Percentiles rank a stretch among this genome's conserved stretches.
Conservation (phyloP, 2,888 invertebrate genomes). For the Sphinx pinastri region DNA sequence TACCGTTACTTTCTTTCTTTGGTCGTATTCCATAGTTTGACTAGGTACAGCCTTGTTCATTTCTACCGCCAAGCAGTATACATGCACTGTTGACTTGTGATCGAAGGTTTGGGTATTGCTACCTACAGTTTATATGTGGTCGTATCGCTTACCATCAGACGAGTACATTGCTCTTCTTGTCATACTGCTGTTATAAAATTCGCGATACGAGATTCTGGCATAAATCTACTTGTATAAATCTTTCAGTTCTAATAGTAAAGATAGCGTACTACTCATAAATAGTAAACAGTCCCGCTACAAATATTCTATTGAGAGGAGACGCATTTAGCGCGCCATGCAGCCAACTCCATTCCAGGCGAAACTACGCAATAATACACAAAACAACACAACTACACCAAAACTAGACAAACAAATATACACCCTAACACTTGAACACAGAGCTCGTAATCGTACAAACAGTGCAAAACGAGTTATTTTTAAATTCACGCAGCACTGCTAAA, state of each 20-base stretch:
- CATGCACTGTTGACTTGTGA: too few species aligned
- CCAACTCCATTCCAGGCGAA: slow-evolving; percentile 75
- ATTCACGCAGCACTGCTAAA: slow-evolving; percentile 62
- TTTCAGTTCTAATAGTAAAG: background rate
- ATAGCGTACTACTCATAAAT: slow-evolving; percentile 17
- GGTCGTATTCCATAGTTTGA: too few species aligned
- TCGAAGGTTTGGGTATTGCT: too few species aligned
- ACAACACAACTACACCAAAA: slow-evolving; percentile 40
- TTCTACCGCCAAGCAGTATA: too few species aligned
- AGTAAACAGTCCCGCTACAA: slow-evolving; percentile 42
- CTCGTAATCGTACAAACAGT: slow-evolving; percentile 34
- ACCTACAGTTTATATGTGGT: too few species aligned
- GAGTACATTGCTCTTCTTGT: too few species aligned
- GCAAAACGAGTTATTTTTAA: slow-evolving; percentile 61
- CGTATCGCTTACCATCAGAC: too few species aligned
- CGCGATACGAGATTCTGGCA: too few species aligned
- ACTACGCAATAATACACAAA: slow-evolving; percentile 42
- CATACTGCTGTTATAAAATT: too few species aligned
- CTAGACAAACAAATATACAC: slow-evolving; percentile 31
- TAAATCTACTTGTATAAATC: too few species aligned
- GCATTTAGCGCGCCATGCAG: slow-evolving; percentile 51
- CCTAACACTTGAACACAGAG: background rate
- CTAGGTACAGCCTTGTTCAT: too few species aligned
- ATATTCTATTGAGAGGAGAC: slow-evolving; percentile 63
- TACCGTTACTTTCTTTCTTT: too few species aligned